Conservation (phyloP, 2,113 vertebrate species). For the Gasterosteus aculeatus region DNA sequence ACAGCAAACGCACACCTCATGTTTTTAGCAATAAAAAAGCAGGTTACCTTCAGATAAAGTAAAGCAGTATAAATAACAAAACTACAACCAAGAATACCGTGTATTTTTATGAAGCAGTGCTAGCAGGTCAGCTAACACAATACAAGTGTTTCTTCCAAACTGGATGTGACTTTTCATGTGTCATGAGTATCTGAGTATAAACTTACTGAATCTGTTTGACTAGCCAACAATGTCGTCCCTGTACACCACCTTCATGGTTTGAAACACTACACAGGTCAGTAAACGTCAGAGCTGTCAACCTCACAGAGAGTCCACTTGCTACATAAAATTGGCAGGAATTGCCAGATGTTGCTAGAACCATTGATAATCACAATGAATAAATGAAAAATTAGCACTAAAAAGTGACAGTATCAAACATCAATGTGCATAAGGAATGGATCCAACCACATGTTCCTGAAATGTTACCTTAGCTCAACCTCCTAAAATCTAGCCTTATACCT, state of each 20-base stretch:
- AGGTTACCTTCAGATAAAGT: background rate
- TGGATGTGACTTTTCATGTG: background rate
- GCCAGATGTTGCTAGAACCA: background rate
- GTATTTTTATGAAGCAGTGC: background rate
- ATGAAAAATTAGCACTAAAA: background rate
- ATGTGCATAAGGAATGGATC: background rate
- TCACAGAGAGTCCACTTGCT: background rate
- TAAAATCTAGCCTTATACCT: background rate
- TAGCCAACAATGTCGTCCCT: background rate
- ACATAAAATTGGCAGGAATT: background rate
- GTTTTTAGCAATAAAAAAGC: background rate
- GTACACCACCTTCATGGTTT: background rate
- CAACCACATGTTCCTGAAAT: background rate
- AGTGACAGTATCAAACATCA: background rate
- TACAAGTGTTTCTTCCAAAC: background rate
- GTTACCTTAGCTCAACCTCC: no score
- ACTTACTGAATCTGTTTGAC: background rate
- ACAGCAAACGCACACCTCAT: constrained; percentile 28
- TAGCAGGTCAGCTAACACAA: background rate
- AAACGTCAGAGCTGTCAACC: background rate
- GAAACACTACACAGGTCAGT: background rate
- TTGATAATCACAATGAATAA: background rate
- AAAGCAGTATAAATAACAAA: background rate
- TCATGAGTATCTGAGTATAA: background rate
- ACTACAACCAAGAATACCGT: background rate